These are phyloP conservation scores for Ophioninae sp. DNA, from an alignment of 2,888 invertebrate genomes.

Conservation along the genomic window DNA sequence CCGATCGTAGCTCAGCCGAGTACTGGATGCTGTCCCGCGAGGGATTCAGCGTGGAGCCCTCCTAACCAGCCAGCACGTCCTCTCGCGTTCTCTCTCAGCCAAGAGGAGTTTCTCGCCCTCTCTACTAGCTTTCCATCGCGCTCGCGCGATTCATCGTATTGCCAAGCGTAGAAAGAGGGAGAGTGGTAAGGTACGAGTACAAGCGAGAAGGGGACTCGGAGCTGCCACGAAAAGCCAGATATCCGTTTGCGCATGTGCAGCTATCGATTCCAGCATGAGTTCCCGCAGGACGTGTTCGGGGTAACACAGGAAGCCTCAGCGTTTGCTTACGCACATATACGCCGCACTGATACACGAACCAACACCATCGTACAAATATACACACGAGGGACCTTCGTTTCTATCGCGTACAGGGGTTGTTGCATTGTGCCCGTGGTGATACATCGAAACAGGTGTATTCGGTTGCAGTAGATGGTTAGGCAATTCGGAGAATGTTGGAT, in stretches of 20 bases:
- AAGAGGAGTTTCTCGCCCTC: conserved; percentile 64
- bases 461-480: conserved; percentile 44
- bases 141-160: conserved; percentile 61
- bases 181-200: conserved; percentile 2
- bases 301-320: conserved; percentile 62
- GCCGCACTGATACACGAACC: conserved; percentile 1
- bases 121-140: conserved; percentile 53
- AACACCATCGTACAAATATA: conserved; percentile 5
- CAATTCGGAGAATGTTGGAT: conserved; percentile 20
- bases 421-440: conserved; percentile 42
- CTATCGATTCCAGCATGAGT: conserved; percentile 77
- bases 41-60: conserved; percentile 79
- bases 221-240: conserved; percentile 5
- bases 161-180: conserved; percentile 30
- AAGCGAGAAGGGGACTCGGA: background rate
- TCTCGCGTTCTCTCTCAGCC: conserved; percentile 55
- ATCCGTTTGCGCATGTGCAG: conserved; percentile 76
- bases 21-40: conserved; percentile 78
- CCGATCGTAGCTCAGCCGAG: conserved; percentile 70
- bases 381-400: conserved; percentile 24
- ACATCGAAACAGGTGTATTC: conserved; percentile 58
- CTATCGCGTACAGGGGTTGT: conserved; percentile 33
- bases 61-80: conserved; percentile 60
- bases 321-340: conserved; percentile 25
- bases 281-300: conserved; percentile 70